phyloP scores from a whole-genome alignment of 2,888 invertebrate species.

The Oscheius myriophilus region DNA sequence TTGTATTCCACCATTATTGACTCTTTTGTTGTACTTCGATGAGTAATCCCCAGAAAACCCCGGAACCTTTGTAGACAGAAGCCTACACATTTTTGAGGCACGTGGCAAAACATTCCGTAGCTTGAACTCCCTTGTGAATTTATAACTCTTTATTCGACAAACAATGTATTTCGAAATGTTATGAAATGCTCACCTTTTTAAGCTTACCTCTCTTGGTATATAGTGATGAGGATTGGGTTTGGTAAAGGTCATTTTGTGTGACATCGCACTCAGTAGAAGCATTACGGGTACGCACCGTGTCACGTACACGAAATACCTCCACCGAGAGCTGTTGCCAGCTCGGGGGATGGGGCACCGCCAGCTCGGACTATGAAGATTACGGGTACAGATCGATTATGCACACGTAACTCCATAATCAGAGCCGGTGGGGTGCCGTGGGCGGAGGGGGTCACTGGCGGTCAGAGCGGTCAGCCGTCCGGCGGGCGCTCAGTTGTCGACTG shows the following conservation, averaged over 20 bases:
- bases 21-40: too few species aligned
- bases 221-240: neutral
- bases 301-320: conserved; percentile 28
- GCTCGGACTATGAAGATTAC: conserved; percentile 31
- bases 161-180: neutral
- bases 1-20: too few species aligned
- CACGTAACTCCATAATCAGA: conserved; percentile 27
- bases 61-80: too few species aligned
- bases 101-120: too few species aligned
- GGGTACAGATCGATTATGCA: conserved; percentile 25
- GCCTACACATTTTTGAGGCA: too few species aligned
- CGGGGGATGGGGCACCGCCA: neutral
- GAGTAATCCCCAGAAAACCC: too few species aligned
- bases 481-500: conserved; percentile 12
- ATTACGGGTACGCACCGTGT: conserved; percentile 26
- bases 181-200: neutral
- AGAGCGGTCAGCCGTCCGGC: conserved; percentile 17
- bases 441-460: conserved; percentile 26
- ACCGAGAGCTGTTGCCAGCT: conserved; percentile 25
- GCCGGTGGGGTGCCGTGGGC: conserved; percentile 6
- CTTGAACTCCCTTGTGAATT: neutral
- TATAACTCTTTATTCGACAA: neutral
- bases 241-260: neutral
- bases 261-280: conserved; percentile 28
- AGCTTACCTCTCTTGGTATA: neutral